A percentile compares a stretch with the other conserved stretches of the same genome.
Evolutionary conservation across 2,888 invertebrate species (phyloP).

Genomic region (Nebria brevicollis): DNA sequence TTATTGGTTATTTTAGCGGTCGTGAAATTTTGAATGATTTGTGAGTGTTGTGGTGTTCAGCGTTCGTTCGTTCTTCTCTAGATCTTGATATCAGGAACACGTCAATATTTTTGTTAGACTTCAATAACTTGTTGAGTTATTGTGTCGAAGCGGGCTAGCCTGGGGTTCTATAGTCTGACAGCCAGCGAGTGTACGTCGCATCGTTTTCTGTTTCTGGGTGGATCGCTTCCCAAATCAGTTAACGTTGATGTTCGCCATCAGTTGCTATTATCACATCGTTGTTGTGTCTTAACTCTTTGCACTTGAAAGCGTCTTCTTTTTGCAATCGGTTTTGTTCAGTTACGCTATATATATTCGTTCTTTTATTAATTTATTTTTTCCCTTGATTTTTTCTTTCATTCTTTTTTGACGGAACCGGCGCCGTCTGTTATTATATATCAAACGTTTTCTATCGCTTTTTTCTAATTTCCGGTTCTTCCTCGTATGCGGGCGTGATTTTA

Average conservation of each 20-base stretch:
- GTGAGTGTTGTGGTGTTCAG: not conserved
- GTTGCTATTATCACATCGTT: constrained; percentile 36
- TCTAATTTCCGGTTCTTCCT: constrained; percentile 8
- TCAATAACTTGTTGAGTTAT: constrained; percentile 46
- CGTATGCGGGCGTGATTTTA: constrained; percentile 8
- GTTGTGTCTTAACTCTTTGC: constrained; percentile 5
- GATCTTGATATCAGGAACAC: constrained; percentile 26
- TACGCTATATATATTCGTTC: not conserved
- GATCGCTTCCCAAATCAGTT: constrained; percentile 31
- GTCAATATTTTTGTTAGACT: constrained; percentile 40
- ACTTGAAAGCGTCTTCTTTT: not conserved
- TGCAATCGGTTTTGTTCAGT: not conserved
- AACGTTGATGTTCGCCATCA: constrained; percentile 33
- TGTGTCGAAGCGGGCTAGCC: constrained; percentile 20
- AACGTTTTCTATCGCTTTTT: not conserved
- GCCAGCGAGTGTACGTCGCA: constrained; percentile 12
- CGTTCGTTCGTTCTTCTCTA: constrained; percentile 14
- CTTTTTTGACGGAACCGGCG: not conserved
- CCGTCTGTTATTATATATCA: constrained; percentile 8
- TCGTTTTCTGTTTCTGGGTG: constrained; percentile 26
- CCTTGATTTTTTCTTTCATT: not conserved
- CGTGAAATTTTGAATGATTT: constrained; percentile 1
- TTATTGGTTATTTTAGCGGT: not conserved
- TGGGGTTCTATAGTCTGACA: not conserved
- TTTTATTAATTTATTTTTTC: not conserved